A percentile compares a stretch with the other conserved stretches of the same genome.
Conservation (phyloP, 2,888 invertebrate species). For the Drosophila mulleri region DNA sequence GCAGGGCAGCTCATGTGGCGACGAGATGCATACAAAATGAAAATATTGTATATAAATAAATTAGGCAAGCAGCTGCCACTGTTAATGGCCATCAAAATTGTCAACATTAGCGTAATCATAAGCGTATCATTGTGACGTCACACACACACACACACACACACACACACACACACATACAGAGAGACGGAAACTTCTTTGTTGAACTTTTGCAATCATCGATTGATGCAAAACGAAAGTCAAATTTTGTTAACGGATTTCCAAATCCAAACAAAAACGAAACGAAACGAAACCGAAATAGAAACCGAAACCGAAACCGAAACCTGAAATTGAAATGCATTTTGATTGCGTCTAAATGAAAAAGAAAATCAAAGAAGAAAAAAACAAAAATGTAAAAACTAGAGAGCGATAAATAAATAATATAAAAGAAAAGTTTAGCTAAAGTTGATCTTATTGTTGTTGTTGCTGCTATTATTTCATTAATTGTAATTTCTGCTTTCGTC, state of each 20-base stretch:
- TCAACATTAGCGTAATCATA: slow-evolving; percentile 3
- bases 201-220: slow-evolving; percentile 44
- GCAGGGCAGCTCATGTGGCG: neutral
- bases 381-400: slow-evolving; percentile 25
- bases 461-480: slow-evolving; percentile 1
- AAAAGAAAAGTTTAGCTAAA: slow-evolving; percentile 47
- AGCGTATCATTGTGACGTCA: slow-evolving; percentile 46
- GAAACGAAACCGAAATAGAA: slow-evolving; percentile 50
- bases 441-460: slow-evolving; percentile 16
- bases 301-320: slow-evolving; percentile 56
- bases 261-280: slow-evolving; percentile 11
- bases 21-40: neutral
- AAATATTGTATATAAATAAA: neutral
- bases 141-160: slow-evolving; percentile 18
- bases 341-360: slow-evolving; percentile 58
- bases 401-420: slow-evolving; percentile 53
- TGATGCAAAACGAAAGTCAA: slow-evolving; percentile 42
- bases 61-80: slow-evolving; percentile 21
- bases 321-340: slow-evolving; percentile 63
- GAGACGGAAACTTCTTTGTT: slow-evolving; percentile 44
- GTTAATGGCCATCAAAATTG: slow-evolving; percentile 27
- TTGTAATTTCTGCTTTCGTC: slow-evolving; percentile 60
- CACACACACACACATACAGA: slow-evolving; percentile 25
- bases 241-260: slow-evolving; percentile 35
- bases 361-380: slow-evolving; percentile 1